Evolutionary conservation across 2,888 invertebrate genomes (phyloP), one percentile per base, ranked within the genome.

Genomic region (Drosophila fulvimacula): DNA sequence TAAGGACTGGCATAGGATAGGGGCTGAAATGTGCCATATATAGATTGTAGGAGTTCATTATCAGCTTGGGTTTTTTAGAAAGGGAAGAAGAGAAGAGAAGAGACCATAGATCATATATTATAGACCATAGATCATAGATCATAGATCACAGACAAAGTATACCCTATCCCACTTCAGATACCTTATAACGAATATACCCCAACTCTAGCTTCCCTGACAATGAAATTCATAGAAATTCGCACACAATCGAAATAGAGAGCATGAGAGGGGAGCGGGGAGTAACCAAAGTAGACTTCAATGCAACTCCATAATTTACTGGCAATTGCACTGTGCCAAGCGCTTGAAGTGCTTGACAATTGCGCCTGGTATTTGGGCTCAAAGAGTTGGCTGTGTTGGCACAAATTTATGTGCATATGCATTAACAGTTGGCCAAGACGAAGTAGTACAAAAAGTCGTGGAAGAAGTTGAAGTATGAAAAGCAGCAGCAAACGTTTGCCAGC

Each of bases 371-470:
- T 32, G 42, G 17, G 11, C 56, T 24, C 34, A 27, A 57, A 57
- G 17, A 44, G 64, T 64, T 64, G 30, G 10, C 44, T 19, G 15
- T 17, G 27, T 27, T 27, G 27, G 27, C 27, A 5, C 27, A 63
- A 81, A 82, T 82, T 86, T 81, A 87, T 82, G 88, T 71, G 81
- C 82, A 86, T 86, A 82, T 82, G 82, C 87, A 82, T 86, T 86
- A 81, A 71, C 83, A 81, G 76, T 65, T 82, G 86, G 69, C 73
- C 42, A 51, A 42, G 38, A 38, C 11, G 21, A 21, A 21, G n/a
- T 10, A 21, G 30, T 30, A 30, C 27, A 24, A n/a, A 15, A 42
- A 24, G 21, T 24, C 39, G 42, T 13, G 27, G 24, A 36, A 30
- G 39, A 42, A 27, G 15, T 41, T 34, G 32, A 42, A 53, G 38